A percentile compares a stretch with the other conserved stretches of the same genome.
Evolutionary conservation across 2,888 invertebrate genomes (phyloP).

Genomic region (Pristionchus arcanus): DNA sequence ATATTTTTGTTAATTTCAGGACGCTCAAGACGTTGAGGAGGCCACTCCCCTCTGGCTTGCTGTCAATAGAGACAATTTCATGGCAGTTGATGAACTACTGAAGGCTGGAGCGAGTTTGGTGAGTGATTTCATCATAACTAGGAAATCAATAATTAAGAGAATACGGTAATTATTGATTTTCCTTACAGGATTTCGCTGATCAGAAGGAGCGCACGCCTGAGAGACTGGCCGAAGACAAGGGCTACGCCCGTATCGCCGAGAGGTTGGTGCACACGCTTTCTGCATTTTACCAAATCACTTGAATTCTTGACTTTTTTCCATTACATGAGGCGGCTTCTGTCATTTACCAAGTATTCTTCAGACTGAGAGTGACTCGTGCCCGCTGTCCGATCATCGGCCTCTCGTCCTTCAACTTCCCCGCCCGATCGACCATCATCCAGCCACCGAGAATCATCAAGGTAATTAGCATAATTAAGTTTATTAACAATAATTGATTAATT

Average conservation of each 20-base stretch:
- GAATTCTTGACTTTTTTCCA: not conserved
- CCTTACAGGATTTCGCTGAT: constrained; percentile 43
- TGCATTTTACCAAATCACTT: not conserved
- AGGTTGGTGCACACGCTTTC: constrained; percentile 31
- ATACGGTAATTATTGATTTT: not conserved
- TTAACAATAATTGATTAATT: not conserved
- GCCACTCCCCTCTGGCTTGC: constrained; percentile 41
- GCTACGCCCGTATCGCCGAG: not conserved
- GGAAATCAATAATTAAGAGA: not conserved
- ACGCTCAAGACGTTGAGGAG: constrained; percentile 39
- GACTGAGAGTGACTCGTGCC: not conserved
- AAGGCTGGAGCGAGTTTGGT: constrained; percentile 40
- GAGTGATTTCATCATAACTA: not conserved
- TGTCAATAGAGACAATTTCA: not conserved
- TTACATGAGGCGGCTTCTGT: constrained; percentile 27
- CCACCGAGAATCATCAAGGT: not conserved
- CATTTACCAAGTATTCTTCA: not conserved
- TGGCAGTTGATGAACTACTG: constrained; percentile 25
- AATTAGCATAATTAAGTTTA: not conserved
- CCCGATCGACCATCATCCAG: not conserved
- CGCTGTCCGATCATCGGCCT: not conserved
- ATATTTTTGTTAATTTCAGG: no score
- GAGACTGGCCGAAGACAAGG: constrained; percentile 14
- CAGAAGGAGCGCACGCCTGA: constrained; percentile 47
- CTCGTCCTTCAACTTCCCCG: not conserved